Conservation (phyloP, 2,888 invertebrate genomes). For the Noctua fimbriata region DNA sequence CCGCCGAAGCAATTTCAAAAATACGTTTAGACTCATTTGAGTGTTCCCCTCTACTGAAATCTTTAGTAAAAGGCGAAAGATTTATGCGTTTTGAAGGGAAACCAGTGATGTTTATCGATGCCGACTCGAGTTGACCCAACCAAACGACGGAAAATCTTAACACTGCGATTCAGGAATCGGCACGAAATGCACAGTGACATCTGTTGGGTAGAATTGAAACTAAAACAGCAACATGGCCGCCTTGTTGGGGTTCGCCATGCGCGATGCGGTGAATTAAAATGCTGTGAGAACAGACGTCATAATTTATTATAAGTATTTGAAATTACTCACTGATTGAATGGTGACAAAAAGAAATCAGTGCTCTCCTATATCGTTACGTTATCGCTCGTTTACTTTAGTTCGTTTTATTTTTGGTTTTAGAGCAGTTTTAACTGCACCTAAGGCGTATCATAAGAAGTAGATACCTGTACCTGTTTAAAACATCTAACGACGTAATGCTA, state of each 20-base stretch:
- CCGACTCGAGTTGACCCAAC: background rate
- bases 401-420: too few relatives aligned
- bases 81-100: background rate
- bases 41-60: slow-evolving; percentile 94
- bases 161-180: background rate
- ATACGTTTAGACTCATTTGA: slow-evolving; percentile 91
- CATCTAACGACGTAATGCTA: background rate
- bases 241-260: background rate
- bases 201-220: slow-evolving; percentile 18
- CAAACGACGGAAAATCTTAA: background rate
- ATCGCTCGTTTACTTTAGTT: too few relatives aligned
- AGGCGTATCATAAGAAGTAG: too few relatives aligned
- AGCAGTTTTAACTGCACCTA: too few relatives aligned
- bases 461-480: background rate
- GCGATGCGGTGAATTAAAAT: background rate
- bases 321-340: background rate
- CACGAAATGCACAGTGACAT: slow-evolving; percentile 41
- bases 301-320: background rate
- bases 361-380: too few relatives aligned
- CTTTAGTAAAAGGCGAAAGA: slow-evolving; percentile 91
- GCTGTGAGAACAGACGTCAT: background rate
- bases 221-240: background rate
- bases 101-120: rapidly evolving
- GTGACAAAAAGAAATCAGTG: background rate
- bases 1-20: slow-evolving; percentile 24